These are phyloP conservation scores for Laothoe populi DNA, from an alignment of 2,888 invertebrate genomes.

Conservation along the genomic window DNA sequence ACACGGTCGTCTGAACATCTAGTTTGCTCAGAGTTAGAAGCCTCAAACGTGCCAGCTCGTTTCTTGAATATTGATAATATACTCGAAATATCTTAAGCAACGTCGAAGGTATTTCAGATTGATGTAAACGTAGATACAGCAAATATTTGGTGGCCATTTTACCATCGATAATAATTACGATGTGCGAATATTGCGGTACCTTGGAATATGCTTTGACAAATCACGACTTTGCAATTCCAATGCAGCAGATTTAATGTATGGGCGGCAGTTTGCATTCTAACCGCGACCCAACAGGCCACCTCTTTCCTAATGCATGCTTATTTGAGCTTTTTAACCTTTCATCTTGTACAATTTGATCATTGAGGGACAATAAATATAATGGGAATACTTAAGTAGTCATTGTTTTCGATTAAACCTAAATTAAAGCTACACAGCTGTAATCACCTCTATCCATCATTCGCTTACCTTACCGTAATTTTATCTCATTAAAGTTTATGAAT, in stretches of 20 bases:
- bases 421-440: conserved; percentile 24
- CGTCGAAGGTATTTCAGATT: not conserved
- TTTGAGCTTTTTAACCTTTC: conserved; percentile 85
- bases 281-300: conserved; percentile 82
- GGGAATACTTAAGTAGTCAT: conserved; percentile 68
- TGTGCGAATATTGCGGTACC: conserved; percentile 84
- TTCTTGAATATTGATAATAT: not conserved
- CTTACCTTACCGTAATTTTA: not conserved
- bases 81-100: not conserved
- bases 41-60: not conserved
- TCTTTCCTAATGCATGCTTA: conserved; percentile 85
- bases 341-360: conserved; percentile 78
- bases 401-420: conserved; percentile 61
- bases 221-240: conserved; percentile 85
- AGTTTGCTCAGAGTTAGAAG: conserved; percentile 35
- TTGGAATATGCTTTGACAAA: conserved; percentile 85
- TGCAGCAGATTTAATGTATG: conserved; percentile 84
- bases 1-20: conserved; percentile 56
- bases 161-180: conserved; percentile 83
- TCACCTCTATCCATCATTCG: conserved; percentile 7
- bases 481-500: conserved; percentile 1
- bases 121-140: conserved; percentile 22
- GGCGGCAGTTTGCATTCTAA: conserved; percentile 85
- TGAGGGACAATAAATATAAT: conserved; percentile 80
- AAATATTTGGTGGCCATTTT: conserved; percentile 49